Conservation (phyloP, 2,888 invertebrate species). For the Coenonympha glycerion region DNA sequence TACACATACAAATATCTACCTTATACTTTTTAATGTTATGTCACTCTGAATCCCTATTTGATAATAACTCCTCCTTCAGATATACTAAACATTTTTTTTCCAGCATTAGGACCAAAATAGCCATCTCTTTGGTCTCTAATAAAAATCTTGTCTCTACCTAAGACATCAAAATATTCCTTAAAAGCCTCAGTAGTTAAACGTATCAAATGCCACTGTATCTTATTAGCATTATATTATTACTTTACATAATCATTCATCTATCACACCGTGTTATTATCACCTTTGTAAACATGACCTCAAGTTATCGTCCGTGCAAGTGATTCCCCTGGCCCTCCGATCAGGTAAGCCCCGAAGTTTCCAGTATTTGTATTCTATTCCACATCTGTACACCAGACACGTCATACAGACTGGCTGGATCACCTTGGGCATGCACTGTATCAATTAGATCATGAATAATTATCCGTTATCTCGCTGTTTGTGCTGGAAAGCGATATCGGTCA, state of each 20-base stretch:
- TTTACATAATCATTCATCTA: background rate
- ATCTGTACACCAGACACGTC: constrained; percentile 2
- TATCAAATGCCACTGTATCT: background rate
- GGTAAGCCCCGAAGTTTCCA: background rate
- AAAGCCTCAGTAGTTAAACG: background rate
- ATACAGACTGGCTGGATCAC: background rate
- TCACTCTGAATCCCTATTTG: no score
- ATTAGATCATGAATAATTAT: constrained; percentile 9
- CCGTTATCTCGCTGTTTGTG: background rate
- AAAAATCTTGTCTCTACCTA: background rate
- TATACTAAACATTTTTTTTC: no score
- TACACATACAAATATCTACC: no score
- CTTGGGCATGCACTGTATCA: constrained; percentile 4
- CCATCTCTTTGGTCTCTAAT: no score
- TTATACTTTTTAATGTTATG: no score
- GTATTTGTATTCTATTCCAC: background rate
- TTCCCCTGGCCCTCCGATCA: background rate
- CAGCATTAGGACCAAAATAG: no score
- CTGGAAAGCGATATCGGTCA: constrained; percentile 6
- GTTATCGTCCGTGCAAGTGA: background rate
- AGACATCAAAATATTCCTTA: background rate
- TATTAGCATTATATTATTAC: background rate
- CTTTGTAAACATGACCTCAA: background rate
- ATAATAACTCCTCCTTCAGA: no score
- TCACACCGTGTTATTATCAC: background rate